Percentiles rank a stretch among this genome's conserved stretches.
These are phyloP conservation scores for Pachymerium ferrugineum DNA, from an alignment of 2,888 invertebrate species.

Conservation along the genomic window DNA sequence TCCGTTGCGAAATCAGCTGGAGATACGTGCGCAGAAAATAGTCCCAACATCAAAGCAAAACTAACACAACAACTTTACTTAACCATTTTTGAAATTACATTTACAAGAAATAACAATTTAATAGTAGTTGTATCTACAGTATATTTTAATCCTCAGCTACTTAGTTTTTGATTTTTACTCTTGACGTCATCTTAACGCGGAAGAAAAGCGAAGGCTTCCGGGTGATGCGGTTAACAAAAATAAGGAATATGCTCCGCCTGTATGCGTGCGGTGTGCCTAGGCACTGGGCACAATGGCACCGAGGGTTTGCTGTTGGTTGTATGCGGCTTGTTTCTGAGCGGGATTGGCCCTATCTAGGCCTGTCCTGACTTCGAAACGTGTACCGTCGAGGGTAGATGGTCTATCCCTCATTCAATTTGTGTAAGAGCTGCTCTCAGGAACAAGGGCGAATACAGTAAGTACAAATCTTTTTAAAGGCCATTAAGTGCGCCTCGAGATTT, in stretches of 20 bases:
- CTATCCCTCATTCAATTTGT: neutral
- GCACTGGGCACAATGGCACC: conserved; percentile 32
- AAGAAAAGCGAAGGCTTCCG: conserved; percentile 24
- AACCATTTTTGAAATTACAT: neutral
- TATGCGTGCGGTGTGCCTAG: conserved; percentile 12
- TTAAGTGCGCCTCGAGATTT: neutral
- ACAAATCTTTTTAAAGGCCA: neutral
- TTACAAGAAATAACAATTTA: neutral
- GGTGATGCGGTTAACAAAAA: conserved; percentile 25
- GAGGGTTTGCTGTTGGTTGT: conserved; percentile 25
- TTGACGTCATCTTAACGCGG: conserved; percentile 13
- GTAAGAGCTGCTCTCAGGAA: conserved; percentile 21
- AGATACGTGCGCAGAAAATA: neutral
- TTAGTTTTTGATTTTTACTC: neutral
- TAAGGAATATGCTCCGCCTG: neutral
- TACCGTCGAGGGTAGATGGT: neutral
- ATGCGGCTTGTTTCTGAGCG: conserved; percentile 32
- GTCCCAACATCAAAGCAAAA: neutral
- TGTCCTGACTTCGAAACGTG: neutral
- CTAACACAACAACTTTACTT: neutral
- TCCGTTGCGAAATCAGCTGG: neutral
- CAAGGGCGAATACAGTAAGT: conserved; percentile 31
- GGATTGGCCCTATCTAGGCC: conserved; percentile 30
- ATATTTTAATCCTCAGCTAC: too few relatives aligned
- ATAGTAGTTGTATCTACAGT: neutral